Percentiles rank a stretch among this genome's conserved stretches.
Conservation (phyloP, 2,797 vertebrate species). For the Gadopsis marmoratus region DNA sequence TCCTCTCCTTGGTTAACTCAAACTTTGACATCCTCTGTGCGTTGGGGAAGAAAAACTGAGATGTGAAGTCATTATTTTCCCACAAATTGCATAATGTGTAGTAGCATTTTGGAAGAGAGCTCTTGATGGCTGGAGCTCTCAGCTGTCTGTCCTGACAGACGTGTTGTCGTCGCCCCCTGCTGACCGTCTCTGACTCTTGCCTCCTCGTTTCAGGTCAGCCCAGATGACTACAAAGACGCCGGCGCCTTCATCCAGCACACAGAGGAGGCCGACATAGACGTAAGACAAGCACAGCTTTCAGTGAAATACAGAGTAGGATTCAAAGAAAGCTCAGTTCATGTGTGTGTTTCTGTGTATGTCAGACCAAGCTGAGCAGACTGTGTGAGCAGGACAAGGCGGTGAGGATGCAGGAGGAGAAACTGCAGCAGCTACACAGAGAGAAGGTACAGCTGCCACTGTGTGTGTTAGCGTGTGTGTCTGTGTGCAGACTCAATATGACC, state of each 20-base stretch:
- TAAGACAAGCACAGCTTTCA: conserved; percentile 79
- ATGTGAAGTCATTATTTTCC: not conserved
- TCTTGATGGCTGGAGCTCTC: not conserved
- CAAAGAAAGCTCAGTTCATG: conserved; percentile 2
- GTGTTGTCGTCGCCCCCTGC: conserved; percentile 39
- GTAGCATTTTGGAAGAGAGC: conserved; percentile 3
- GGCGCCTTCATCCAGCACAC: conserved; percentile 83
- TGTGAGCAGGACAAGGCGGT: conserved; percentile 97
- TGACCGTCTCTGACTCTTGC: conserved; percentile 29
- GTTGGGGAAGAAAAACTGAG: not conserved
- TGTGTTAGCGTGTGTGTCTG: not conserved
- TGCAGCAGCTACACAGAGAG: conserved; percentile 97
- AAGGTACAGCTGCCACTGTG: conserved; percentile 86
- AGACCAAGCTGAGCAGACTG: conserved; percentile 94
- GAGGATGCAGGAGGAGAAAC: conserved; percentile 92
- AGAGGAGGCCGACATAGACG: conserved; percentile 92
- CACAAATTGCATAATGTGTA: not conserved
- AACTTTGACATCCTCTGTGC: not conserved
- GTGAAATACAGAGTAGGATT: not conserved
- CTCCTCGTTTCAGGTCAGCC: conserved; percentile 86
- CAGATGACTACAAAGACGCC: conserved; percentile 89
- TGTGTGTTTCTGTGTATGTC: conserved; percentile 35
- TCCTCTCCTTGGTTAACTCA: not conserved
- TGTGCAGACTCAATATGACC: not conserved
- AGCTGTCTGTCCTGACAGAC: not conserved